Evolutionary conservation across 2,888 invertebrate species (phyloP), one percentile per base, ranked within the genome.

Genomic region (Lysandra bellargus): DNA sequence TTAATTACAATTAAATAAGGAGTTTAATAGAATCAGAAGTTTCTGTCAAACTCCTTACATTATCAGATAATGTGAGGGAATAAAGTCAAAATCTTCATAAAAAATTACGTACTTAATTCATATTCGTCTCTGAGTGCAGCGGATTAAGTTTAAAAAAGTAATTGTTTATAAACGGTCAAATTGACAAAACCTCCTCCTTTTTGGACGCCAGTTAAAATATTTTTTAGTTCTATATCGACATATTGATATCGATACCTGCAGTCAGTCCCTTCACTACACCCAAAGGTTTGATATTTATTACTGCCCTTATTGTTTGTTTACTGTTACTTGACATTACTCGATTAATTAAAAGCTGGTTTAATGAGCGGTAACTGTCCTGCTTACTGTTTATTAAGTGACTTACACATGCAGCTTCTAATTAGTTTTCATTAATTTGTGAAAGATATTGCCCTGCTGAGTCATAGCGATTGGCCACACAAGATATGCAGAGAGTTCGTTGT

Each of bases 341-440:
- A 76, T 76, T 76, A 57, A 76, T 76, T 76, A 76, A 76, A 76
- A 76, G 76, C 49, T 76, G 76, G 76, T 76, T 76, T 76, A 30
- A 53, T 76, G 14, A 53, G 53, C 23, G 75, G 23, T 53, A 49
- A 40, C 44, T 37, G 73, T 40, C 7, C 49, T 75, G 7, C 30
- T 74, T 75, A 75, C 30, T n/a, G 53, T 75, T 75, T 75, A 75
- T 49, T 75, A 37, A 44, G 73, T 74, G 44, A 17, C 17, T 61
- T 23, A 64, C 30, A 69, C 69, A 69, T 33, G 33, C 33, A 33
- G 14, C 69, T 69, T 69, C 69, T 69, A 69, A 69, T 69, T 69
- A 69, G 33, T 69, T 69, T 33, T 33, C 69, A 69, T 69, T 69
- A 14, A 33, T 69, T 69, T 33, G 9, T 30, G 6, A 30, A 30